Percentiles rank a stretch among this genome's conserved stretches.
These are phyloP conservation scores for Cyclophora punctaria DNA, from an alignment of 2,888 invertebrate genomes.

Conservation along the genomic window DNA sequence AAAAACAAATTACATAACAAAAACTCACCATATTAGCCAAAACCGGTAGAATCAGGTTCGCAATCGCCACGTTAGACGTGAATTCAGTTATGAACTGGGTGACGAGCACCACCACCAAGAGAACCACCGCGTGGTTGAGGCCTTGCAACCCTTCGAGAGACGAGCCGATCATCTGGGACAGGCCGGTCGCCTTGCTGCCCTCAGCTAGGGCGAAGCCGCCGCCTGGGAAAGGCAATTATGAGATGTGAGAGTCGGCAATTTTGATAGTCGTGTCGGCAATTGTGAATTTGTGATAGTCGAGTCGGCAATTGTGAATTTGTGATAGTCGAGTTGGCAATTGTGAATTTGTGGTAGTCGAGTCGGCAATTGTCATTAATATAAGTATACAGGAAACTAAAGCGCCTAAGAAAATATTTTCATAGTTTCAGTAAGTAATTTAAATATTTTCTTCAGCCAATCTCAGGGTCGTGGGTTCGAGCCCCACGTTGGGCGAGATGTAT, in stretches of 20 bases:
- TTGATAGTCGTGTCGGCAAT: not conserved
- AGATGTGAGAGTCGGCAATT: too few relatives aligned
- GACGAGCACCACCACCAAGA: slow-evolving; percentile 84
- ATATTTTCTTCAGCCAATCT: too few relatives aligned
- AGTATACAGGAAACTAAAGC: too few relatives aligned
- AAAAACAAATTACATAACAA: not conserved
- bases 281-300: not conserved
- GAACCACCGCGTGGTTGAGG: slow-evolving; percentile 78
- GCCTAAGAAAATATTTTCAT: too few relatives aligned
- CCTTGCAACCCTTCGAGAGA: slow-evolving; percentile 79
- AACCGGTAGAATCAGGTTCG: slow-evolving; percentile 90
- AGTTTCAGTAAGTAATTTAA: too few relatives aligned
- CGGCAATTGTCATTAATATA: too few relatives aligned
- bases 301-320: slow-evolving; percentile 61
- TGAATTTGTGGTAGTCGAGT: too few relatives aligned
- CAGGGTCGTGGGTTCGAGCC: slow-evolving; percentile 78
- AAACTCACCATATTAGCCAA: slow-evolving; percentile 79
- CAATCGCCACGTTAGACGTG: slow-evolving; percentile 92
- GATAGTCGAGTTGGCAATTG: too few relatives aligned
- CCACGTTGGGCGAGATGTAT: slow-evolving; percentile 71
- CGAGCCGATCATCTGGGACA: slow-evolving; percentile 84
- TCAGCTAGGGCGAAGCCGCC: slow-evolving; percentile 95
- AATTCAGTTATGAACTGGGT: slow-evolving; percentile 91
- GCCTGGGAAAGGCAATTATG: slow-evolving; percentile 51
- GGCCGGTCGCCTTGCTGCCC: slow-evolving; percentile 85